phyloP scores from a whole-genome alignment of 2,888 invertebrate species.

The Capitulum mitella region DNA sequence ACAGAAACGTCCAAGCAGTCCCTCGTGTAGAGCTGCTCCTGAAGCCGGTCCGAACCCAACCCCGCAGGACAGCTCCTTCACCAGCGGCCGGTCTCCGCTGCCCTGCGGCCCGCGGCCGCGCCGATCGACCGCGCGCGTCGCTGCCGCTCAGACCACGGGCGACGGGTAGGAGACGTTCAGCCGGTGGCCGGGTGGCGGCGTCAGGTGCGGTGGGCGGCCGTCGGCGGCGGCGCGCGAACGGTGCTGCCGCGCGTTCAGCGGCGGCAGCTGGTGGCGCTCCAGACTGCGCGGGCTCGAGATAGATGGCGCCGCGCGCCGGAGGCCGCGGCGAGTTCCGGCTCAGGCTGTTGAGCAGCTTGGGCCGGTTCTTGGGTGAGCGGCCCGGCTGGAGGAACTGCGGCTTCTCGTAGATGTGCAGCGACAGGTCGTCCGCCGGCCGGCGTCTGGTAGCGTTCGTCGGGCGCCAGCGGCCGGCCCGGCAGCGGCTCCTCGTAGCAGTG shows the following conservation, averaged over 20 bases:
- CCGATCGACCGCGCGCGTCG: too few relatives aligned
- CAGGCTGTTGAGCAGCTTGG: constrained; percentile 37
- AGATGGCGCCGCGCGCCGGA: constrained; percentile 39
- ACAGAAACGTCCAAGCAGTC: too few relatives aligned
- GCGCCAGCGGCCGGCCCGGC: constrained; percentile 27
- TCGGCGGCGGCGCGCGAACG: constrained; percentile 35
- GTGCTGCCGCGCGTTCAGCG: constrained; percentile 58
- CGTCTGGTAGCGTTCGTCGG: constrained; percentile 31
- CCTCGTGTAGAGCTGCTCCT: too few relatives aligned
- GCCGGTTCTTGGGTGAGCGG: constrained; percentile 52
- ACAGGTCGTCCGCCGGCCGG: constrained; percentile 34
- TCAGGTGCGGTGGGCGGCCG: background rate
- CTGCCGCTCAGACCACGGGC: constrained; percentile 1
- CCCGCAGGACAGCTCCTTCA: too few relatives aligned
- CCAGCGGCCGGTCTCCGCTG: too few relatives aligned
- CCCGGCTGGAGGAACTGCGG: background rate
- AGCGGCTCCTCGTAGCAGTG: constrained; percentile 32
- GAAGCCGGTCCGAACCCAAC: too few relatives aligned
- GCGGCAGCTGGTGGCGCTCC: constrained; percentile 71
- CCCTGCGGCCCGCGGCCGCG: too few relatives aligned
- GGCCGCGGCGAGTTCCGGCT: constrained; percentile 49
- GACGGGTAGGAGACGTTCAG: background rate
- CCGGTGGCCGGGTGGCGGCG: background rate
- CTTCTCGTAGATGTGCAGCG: constrained; percentile 25
- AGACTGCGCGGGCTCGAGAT: constrained; percentile 74